Evolutionary conservation across 2,113 vertebrate genomes (phyloP).

Genomic region (Ameiurus melas): DNA sequence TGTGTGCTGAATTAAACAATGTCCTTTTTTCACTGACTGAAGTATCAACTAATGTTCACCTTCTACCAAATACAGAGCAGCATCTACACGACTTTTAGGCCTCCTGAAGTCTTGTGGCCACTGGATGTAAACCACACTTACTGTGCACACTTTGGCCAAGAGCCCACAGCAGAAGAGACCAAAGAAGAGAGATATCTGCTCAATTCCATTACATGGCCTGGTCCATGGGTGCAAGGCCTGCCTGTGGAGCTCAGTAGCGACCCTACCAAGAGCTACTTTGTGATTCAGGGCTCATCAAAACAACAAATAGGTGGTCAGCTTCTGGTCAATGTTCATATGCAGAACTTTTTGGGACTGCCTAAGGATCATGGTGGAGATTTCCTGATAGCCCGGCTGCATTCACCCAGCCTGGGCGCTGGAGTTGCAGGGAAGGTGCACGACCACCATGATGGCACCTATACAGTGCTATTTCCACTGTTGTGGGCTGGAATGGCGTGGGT

Average conservation of each 20-base stretch:
- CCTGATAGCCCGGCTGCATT: conserved; percentile 85
- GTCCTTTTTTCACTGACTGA: conserved; percentile 4
- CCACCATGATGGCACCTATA: conserved; percentile 86
- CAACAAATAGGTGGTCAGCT: conserved; percentile 83
- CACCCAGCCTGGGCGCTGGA: conserved; percentile 80
- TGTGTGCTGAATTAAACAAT: neutral
- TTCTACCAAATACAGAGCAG: conserved; percentile 40
- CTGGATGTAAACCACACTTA: conserved; percentile 70
- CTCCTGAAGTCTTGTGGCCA: conserved; percentile 2
- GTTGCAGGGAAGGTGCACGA: conserved; percentile 83
- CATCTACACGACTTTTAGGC: conserved; percentile 60
- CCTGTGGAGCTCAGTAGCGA: conserved; percentile 80
- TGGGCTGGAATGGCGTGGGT: conserved; percentile 84
- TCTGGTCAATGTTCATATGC: conserved; percentile 82
- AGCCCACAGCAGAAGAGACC: conserved; percentile 76
- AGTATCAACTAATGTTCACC: conserved; percentile 65
- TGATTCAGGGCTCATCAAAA: conserved; percentile 69
- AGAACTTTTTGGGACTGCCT: conserved; percentile 84
- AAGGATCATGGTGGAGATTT: conserved; percentile 93
- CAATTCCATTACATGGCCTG: conserved; percentile 79
- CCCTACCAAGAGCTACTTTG: conserved; percentile 82
- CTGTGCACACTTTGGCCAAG: conserved; percentile 78
- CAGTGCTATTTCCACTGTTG: conserved; percentile 82
- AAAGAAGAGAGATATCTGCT: conserved; percentile 80
- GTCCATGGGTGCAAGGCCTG: conserved; percentile 56